These are phyloP conservation scores for Opisthocomus hoazin DNA, from an alignment of 2,113 vertebrate genomes.

Conservation along the genomic window DNA sequence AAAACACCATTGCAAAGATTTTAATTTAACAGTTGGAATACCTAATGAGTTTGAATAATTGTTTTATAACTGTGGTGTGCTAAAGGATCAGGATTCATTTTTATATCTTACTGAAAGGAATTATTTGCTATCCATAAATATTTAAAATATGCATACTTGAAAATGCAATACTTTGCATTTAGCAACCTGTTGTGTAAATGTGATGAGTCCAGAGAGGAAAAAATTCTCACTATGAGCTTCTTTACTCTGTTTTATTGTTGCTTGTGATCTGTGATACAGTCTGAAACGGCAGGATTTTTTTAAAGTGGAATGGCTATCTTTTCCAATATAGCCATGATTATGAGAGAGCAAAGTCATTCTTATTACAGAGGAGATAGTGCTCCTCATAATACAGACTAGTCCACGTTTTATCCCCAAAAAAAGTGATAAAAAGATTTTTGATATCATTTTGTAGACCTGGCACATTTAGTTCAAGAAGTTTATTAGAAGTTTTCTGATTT, in stretches of 20 bases:
- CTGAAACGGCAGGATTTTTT: not conserved
- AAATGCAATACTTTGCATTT: not conserved
- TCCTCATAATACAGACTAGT: not conserved
- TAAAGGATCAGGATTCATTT: not conserved
- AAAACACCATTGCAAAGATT: not conserved
- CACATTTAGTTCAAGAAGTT: not conserved
- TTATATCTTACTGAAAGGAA: not conserved
- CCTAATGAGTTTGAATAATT: not conserved
- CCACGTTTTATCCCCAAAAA: not conserved
- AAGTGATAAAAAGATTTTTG: not conserved
- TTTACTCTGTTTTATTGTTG: not conserved
- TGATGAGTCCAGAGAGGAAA: not conserved
- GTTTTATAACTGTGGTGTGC: not conserved
- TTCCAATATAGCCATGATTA: not conserved
- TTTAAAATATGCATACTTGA: not conserved
- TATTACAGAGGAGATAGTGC: not conserved
- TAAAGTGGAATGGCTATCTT: not conserved
- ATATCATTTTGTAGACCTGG: not conserved
- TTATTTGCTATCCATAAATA: not conserved
- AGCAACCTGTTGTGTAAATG: not conserved
- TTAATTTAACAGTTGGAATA: conserved; percentile 1
- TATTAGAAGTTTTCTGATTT: not conserved
- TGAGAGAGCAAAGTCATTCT: not conserved
- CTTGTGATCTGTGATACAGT: not conserved
- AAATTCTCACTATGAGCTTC: not conserved